Evolutionary conservation across 2,797 vertebrate genomes (phyloP).

Genomic region (Gymnopithys bicolor): DNA sequence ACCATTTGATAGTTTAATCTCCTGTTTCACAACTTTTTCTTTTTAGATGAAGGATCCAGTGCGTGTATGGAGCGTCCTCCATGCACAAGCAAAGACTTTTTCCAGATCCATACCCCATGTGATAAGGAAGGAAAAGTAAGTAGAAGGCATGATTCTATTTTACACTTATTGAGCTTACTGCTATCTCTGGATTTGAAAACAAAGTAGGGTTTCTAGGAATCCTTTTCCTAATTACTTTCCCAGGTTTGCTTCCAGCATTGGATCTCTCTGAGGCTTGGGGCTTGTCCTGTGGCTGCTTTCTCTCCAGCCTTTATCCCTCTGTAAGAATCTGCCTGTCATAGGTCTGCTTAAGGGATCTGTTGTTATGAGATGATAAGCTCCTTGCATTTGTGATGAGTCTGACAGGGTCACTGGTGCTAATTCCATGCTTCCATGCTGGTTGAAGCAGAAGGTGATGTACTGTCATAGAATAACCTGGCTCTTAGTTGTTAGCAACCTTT

Average conservation of each 20-base stretch:
- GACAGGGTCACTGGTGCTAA: not conserved
- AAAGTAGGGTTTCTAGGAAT: not conserved
- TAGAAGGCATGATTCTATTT: not conserved
- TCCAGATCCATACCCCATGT: constrained; percentile 93
- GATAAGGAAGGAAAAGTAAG: constrained; percentile 92
- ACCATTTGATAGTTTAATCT: not conserved
- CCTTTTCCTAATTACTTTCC: not conserved
- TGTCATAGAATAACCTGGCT: not conserved
- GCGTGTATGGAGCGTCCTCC: constrained; percentile 83
- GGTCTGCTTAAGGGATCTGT: not conserved
- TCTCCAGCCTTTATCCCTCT: not conserved
- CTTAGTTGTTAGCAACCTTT: not conserved
- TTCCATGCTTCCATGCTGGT: not conserved
- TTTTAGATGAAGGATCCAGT: constrained; percentile 89
- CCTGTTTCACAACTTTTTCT: constrained; percentile 4
- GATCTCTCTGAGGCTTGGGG: not conserved
- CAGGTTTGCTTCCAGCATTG: not conserved
- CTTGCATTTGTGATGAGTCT: not conserved
- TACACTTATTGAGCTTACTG: not conserved
- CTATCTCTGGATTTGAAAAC: not conserved
- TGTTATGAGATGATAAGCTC: not conserved
- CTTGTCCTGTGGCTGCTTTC: not conserved
- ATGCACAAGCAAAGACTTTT: constrained; percentile 91
- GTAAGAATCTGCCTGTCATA: not conserved
- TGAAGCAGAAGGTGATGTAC: not conserved